Evolutionary conservation across 2,113 vertebrate genomes (phyloP), one percentile per base, ranked within the genome.

Genomic region (Marmota flaviventris): DNA sequence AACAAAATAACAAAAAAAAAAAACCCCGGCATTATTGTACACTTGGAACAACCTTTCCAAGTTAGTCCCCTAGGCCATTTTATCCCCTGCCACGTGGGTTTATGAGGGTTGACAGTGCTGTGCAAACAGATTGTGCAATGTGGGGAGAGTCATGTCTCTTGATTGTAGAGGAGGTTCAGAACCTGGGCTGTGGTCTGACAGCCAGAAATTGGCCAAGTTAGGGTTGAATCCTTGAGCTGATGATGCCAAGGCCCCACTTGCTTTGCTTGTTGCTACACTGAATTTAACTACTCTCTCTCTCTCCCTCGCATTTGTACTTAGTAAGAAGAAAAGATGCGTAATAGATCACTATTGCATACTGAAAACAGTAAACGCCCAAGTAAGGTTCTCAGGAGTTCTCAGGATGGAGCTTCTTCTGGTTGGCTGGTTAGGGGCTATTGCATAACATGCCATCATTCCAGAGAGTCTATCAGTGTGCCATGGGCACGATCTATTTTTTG

Each of bases 401-500:
- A 67, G 93, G 27, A 63, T 2, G 24, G 42, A 81, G 79, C 32
- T 53, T 89, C 32, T 5, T 9, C 76, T 56, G 67, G 56, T 13
- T 95, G 85, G 48, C 88, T 53, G 24, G 34, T 96, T 69, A 67
- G 76, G 67, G 72, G n/a, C 14, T 77, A 79, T 77, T 96, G 76
- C 22, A 7, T 85, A 96, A 95, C 63, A n/a, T 14, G 29, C 85
- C 79, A 67, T 34, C 9, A 1, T 95, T 89, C 58, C 81, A 81
- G 81, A 81, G 32, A 86, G 39, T 78, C 83, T 70, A 20, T 42
- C n/a, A 5, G 70, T 70, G 51, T 77, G 84, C 92, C 95, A 61
- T 72, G 79, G 76, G 94, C 94, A 89, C 92, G 87, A 61, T 95
- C 94, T 96, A 76, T 93, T 97, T 97, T 96, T 95, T 94, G 65